Conservation (phyloP, 2,888 invertebrate species). For the Aphidius colemani region DNA sequence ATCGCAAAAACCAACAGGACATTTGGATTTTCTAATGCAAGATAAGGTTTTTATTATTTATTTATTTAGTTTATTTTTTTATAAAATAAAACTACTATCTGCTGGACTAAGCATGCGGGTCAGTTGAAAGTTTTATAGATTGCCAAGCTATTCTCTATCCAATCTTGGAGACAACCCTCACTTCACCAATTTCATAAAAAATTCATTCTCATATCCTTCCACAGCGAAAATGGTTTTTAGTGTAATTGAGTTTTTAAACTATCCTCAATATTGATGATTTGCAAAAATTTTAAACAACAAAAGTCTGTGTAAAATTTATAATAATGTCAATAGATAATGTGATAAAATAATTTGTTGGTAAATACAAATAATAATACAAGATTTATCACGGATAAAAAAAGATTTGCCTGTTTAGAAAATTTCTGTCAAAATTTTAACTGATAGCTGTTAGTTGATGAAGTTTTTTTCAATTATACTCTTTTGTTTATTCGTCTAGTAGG, state of each 20-base stretch:
- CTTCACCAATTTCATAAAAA: slow-evolving; percentile 36
- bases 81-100: background rate
- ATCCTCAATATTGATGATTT: slow-evolving; percentile 35
- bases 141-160: slow-evolving; percentile 16
- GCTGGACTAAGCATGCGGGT: background rate
- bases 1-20: too few relatives aligned
- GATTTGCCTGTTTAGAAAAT: background rate
- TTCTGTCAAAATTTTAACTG: background rate
- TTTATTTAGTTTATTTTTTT: background rate
- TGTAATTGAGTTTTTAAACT: slow-evolving; percentile 41
- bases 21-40: too few relatives aligned
- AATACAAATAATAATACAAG: too few relatives aligned
- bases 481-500: too few relatives aligned
- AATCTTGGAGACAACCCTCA: slow-evolving; percentile 25
- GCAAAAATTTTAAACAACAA: slow-evolving; percentile 23
- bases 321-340: too few relatives aligned
- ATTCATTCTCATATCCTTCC: slow-evolving; percentile 35
- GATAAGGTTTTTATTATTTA: background rate
- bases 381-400: too few relatives aligned
- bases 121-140: background rate
- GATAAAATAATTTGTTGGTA: too few relatives aligned
- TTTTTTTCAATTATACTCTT: too few relatives aligned
- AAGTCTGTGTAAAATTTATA: background rate
- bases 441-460: too few relatives aligned
- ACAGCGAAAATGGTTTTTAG: slow-evolving; percentile 28